phyloP scores from a whole-genome alignment of 2,888 invertebrate genomes.

The Oxyscelio sp. region DNA sequence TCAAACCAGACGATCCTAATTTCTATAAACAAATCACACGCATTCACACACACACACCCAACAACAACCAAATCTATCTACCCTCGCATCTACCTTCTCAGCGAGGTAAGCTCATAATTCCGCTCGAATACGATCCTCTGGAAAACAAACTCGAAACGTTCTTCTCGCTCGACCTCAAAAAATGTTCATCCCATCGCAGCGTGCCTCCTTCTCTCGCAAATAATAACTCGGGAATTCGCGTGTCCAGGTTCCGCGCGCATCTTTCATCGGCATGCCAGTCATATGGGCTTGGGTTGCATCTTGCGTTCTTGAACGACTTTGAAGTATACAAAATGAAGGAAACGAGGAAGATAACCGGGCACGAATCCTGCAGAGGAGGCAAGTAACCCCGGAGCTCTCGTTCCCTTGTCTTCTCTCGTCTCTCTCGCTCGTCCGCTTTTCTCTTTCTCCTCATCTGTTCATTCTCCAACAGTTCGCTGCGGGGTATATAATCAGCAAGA shows the following conservation, averaged over 20 bases:
- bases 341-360: slow-evolving; percentile 49
- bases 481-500: slow-evolving; percentile 86
- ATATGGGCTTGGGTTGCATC: slow-evolving; percentile 34
- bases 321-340: slow-evolving; percentile 67
- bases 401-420: slow-evolving; percentile 44
- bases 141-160: slow-evolving; percentile 53
- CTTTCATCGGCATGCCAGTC: slow-evolving; percentile 72
- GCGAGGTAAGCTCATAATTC: slow-evolving; percentile 45
- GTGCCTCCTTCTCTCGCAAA: slow-evolving; percentile 27
- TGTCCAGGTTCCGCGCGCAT: slow-evolving; percentile 63
- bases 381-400: slow-evolving; percentile 45
- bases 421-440: slow-evolving; percentile 32
- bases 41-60: background rate
- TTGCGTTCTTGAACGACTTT: slow-evolving; percentile 46
- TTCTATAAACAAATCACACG: background rate
- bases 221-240: slow-evolving; percentile 60
- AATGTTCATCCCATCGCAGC: background rate
- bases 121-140: slow-evolving; percentile 41
- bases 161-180: slow-evolving; percentile 9
- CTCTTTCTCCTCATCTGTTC: slow-evolving; percentile 49
- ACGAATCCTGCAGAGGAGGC: slow-evolving; percentile 40
- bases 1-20: too few species aligned
- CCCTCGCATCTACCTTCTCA: slow-evolving; percentile 4
- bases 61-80: background rate
- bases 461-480: slow-evolving; percentile 77